A percentile compares a stretch with the other conserved stretches of the same genome.
Evolutionary conservation across 2,113 vertebrate species (phyloP).

Genomic region (Chionodraco myersi): DNA sequence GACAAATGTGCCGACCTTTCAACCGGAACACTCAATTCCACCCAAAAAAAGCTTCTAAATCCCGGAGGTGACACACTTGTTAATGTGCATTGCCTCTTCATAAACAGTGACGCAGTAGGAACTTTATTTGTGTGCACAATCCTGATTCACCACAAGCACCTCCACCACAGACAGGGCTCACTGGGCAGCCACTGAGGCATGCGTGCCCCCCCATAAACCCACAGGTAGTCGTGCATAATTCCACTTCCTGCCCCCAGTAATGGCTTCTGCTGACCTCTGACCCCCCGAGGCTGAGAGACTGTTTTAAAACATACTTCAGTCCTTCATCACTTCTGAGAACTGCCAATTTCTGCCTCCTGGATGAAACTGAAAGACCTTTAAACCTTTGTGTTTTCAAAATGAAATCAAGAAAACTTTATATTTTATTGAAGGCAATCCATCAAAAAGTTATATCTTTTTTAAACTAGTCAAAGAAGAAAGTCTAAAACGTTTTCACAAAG

Average conservation of each 20-base stretch:
- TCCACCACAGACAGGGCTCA: constrained; percentile 34
- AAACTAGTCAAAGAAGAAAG: too few relatives aligned
- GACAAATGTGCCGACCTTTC: constrained; percentile 35
- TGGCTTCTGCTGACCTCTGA: constrained; percentile 61
- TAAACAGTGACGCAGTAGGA: constrained; percentile 26
- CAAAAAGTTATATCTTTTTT: neutral
- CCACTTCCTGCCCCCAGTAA: constrained; percentile 60
- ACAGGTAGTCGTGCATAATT: constrained; percentile 66
- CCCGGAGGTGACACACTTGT: constrained; percentile 29
- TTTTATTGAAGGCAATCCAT: neutral
- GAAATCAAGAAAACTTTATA: neutral
- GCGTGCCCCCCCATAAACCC: constrained; percentile 52
- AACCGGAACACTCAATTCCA: constrained; percentile 20
- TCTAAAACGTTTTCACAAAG: too few relatives aligned
- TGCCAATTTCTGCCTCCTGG: neutral
- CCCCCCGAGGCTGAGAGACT: neutral
- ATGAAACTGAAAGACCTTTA: neutral
- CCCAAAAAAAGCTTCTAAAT: constrained; percentile 22
- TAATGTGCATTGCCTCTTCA: constrained; percentile 38
- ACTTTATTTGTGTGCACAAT: constrained; percentile 8
- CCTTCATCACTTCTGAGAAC: neutral
- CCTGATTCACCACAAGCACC: neutral
- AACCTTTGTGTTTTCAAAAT: neutral
- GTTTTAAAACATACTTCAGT: constrained; percentile 15
- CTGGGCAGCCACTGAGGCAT: constrained; percentile 59